phyloP scores from a whole-genome alignment of 2,797 vertebrate genomes.

The Mus caroli region DNA sequence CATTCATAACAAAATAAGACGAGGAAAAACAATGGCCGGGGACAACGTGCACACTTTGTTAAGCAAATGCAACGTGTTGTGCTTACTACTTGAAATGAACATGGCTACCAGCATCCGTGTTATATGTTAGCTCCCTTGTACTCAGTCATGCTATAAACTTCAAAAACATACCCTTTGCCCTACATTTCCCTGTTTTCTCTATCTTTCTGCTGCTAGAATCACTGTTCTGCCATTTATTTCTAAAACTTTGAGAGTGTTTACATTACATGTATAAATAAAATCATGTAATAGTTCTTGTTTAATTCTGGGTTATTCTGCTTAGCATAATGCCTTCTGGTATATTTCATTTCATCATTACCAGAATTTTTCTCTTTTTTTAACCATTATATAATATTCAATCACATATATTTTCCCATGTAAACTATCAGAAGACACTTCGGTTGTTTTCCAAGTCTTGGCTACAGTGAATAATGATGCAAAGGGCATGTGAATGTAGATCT shows the following conservation, averaged over 20 bases:
- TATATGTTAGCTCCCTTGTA: neutral
- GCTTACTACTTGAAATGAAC: neutral
- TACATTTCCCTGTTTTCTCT: neutral
- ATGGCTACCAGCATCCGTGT: neutral
- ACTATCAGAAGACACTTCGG: neutral
- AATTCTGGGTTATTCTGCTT: neutral
- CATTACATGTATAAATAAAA: neutral
- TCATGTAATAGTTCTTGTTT: neutral
- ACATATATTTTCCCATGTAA: neutral
- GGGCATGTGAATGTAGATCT: neutral
- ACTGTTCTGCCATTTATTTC: neutral
- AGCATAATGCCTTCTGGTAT: neutral
- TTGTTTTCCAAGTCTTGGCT: neutral
- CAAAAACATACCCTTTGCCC: neutral
- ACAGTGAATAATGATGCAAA: neutral
- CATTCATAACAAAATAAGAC: slow-evolving; percentile 33
- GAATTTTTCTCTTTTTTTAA: neutral
- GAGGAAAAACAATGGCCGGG: neutral
- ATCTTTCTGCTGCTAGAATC: neutral
- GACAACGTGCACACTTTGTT: neutral
- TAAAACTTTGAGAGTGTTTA: neutral
- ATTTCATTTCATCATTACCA: neutral
- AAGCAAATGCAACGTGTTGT: neutral
- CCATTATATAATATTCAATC: neutral
- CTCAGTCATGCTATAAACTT: neutral